Base-by-base conservation (phyloP, 1,140 invertebrate genomes). In the Leptestheria dahalacensis region DNA sequence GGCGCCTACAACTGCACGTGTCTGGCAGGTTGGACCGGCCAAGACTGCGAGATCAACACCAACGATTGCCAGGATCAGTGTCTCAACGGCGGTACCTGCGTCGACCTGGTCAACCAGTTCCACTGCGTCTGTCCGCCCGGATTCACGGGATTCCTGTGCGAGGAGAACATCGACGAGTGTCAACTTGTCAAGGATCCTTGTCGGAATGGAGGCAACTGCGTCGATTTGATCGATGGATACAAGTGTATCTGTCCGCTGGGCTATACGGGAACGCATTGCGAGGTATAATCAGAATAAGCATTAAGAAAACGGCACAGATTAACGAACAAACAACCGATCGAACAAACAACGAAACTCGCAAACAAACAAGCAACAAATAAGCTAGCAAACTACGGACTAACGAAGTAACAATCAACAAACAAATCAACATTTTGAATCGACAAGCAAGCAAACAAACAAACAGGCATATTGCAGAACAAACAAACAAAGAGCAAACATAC, bases 1-100 rank as follows among this genome's bases (percentile, higher is more conserved):
- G 82, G 64, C 85, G 89, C 80, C 21, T 83, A 86, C 70, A 83
- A 86, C 64, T 96, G 91, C 73, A 83, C 86, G 65, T 79, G 78
- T 64, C 66, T 69, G 4, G 59, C 62, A 18, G 74, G 73, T n/a
- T 78, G 71, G 65, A 66, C 68, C 20, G 78, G 78, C n/a, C 71
- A 69, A 61, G 73, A 71, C 65, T 79, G 78, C 66, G 69, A 78
- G 53, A 62, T 66, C 2, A 73, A 75, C 61, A 63, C 71, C 11
- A 79, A 84, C 66, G 90, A 93, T 71, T 89, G 93, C 68, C 82
- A 82, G 9, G 85, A 85, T 2, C 33, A 41, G 33, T 41, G 33
- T 15, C 33, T 9, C 68, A 82, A 82, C 9, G 85, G 85, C 2
- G 76, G 63, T n/a, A 89, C 91, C 66, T 77, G 75, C 61, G 57